These are phyloP conservation scores for Macrochelys suwanniensis DNA, from an alignment of 2,797 vertebrate genomes.

Conservation along the genomic window DNA sequence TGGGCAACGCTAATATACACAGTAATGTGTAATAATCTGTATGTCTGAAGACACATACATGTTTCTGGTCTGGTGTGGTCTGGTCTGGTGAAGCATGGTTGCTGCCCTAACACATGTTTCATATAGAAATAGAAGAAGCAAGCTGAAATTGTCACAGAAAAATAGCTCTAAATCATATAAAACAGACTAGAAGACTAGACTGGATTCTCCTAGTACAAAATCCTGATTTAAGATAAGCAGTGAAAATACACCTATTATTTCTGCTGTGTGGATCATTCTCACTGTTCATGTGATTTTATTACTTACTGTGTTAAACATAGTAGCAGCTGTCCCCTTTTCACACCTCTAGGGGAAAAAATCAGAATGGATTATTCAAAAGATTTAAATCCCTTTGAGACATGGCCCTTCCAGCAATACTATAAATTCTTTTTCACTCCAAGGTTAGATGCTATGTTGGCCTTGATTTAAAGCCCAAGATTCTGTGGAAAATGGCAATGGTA, in stretches of 20 bases:
- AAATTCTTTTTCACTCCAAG: slow-evolving; percentile 78
- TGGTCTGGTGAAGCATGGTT: background rate
- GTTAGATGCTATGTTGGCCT: slow-evolving; percentile 71
- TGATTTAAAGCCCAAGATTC: slow-evolving; percentile 79
- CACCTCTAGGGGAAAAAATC: slow-evolving; percentile 26
- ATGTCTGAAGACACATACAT: too few relatives aligned
- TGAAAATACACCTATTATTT: slow-evolving; percentile 10
- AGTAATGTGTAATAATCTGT: background rate
- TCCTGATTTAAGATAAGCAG: background rate
- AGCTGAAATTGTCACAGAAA: background rate
- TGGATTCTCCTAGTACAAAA: background rate
- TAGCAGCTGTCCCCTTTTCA: slow-evolving; percentile 59
- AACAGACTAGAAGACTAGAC: background rate
- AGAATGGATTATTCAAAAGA: slow-evolving; percentile 78
- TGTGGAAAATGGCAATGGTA: slow-evolving; percentile 78
- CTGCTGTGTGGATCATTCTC: background rate
- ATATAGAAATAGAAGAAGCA: background rate
- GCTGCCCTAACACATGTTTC: background rate
- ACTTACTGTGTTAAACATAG: slow-evolving; percentile 44
- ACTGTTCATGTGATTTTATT: slow-evolving; percentile 4
- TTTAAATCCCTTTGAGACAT: slow-evolving; percentile 75
- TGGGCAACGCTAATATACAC: background rate
- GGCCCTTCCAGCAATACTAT: slow-evolving; percentile 66
- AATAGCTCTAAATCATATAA: background rate
- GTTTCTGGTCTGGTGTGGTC: fast-evolving